phyloP scores from a whole-genome alignment of 30 jellyfish, hydroid and myxozoan genomes.

The Aurelia sp. region DNA sequence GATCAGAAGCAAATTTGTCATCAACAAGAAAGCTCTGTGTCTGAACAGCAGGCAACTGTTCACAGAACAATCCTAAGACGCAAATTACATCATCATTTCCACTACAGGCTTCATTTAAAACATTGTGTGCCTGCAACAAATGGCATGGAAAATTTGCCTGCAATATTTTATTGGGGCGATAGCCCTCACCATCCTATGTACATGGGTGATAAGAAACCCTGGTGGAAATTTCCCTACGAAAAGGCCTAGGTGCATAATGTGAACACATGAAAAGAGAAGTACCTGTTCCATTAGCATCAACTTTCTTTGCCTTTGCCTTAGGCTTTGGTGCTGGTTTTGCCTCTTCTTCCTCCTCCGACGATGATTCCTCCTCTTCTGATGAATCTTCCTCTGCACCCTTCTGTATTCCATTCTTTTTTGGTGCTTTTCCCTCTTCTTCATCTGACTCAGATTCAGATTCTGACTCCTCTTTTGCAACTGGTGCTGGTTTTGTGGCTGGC shows the following conservation, averaged over 20 bases:
- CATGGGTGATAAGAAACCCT: too few species aligned
- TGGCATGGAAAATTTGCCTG: too few species aligned
- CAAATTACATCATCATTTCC: slow-evolving; percentile 42
- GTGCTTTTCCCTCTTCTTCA: slow-evolving; percentile 53
- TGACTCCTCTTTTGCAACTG: slow-evolving; percentile 23
- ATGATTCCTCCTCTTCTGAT: slow-evolving; percentile 23
- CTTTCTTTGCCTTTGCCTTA: background rate
- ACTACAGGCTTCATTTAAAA: background rate
- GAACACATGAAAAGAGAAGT: too few species aligned
- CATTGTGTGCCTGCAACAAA: too few species aligned
- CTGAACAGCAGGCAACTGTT: slow-evolving; percentile 42
- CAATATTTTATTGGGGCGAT: too few species aligned
- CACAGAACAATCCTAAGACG: slow-evolving; percentile 42
- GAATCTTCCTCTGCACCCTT: slow-evolving; percentile 36
- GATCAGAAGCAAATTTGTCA: slow-evolving; percentile 4
- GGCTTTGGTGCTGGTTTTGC: slow-evolving; percentile 4
- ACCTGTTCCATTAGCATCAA: slow-evolving; percentile 15
- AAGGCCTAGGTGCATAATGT: too few species aligned
- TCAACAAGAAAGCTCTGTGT: slow-evolving; percentile 7
- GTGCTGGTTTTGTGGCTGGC: slow-evolving; percentile 31
- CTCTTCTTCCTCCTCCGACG: slow-evolving; percentile 55
- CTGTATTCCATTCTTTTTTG: slow-evolving; percentile 20
- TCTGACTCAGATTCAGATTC: slow-evolving; percentile 31
- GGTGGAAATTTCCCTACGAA: too few species aligned
- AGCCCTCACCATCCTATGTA: too few species aligned